These are phyloP conservation scores for Hycleus phaleratus DNA, from an alignment of 1,140 invertebrate genomes.

Conservation along the genomic window DNA sequence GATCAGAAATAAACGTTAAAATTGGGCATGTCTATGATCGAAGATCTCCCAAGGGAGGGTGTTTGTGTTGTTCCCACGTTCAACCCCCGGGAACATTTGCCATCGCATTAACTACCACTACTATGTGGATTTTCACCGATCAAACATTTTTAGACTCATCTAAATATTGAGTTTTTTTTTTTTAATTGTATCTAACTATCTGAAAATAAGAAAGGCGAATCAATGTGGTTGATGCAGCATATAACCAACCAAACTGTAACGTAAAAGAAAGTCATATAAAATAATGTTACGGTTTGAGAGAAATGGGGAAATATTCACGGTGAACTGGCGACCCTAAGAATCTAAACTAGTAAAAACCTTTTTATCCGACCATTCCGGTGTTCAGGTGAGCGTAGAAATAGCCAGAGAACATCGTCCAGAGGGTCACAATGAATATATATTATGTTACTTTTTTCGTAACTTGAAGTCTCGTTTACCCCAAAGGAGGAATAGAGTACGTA, in stretches of 20 bases:
- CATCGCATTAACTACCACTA: constrained; percentile 16
- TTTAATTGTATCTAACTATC: too few species aligned
- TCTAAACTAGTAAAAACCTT: constrained; percentile 28
- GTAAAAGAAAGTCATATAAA: constrained; percentile 16
- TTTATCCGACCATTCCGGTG: constrained; percentile 27
- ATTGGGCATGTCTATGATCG: constrained; percentile 6
- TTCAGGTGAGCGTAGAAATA: constrained; percentile 32
- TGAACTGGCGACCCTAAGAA: constrained; percentile 24
- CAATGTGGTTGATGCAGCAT: neutral
- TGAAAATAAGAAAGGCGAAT: neutral
- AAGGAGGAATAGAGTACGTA: neutral
- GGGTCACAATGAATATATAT: constrained; percentile 33
- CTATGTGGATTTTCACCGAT: constrained; percentile 16
- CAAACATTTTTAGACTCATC: constrained; percentile 6
- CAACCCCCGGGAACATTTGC: constrained; percentile 17
- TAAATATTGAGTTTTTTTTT: neutral
- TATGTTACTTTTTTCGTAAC: constrained; percentile 8
- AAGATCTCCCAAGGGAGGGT: constrained; percentile 12
- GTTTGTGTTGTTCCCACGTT: constrained; percentile 18
- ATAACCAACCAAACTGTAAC: neutral
- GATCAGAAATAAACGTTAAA: too few species aligned
- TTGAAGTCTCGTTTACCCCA: neutral
- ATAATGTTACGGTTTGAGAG: constrained; percentile 15
- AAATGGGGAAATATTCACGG: constrained; percentile 16
- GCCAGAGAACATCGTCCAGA: constrained; percentile 25